phyloP scores from a whole-genome alignment of 2,888 invertebrate genomes.

The Troglohyphantes excavatus region DNA sequence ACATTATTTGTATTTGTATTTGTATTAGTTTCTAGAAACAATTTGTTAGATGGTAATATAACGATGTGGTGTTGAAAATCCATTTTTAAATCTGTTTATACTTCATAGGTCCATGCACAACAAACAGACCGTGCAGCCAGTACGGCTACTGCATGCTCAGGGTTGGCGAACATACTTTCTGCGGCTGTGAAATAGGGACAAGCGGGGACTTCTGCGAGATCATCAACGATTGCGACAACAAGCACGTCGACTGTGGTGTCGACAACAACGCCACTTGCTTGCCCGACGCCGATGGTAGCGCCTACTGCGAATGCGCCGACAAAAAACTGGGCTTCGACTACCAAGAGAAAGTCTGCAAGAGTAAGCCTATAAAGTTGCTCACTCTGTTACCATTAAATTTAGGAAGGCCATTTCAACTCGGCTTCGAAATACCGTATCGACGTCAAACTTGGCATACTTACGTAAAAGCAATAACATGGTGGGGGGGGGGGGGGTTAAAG shows the following conservation, averaged over 20 bases:
- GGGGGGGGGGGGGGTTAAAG: no score
- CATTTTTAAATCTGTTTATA: no score
- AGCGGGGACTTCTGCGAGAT: constrained; percentile 8
- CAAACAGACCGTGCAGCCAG: background rate
- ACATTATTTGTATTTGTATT: no score
- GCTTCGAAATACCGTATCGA: no score
- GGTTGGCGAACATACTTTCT: background rate
- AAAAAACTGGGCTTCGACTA: background rate
- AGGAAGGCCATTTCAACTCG: no score
- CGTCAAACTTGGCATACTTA: no score
- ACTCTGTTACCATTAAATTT: no score
- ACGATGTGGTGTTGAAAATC: no score
- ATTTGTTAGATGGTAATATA: no score
- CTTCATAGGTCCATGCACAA: background rate
- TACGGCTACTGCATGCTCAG: background rate
- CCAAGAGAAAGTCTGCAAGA: background rate
- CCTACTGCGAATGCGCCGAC: background rate
- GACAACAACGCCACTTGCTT: background rate
- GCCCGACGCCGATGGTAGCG: background rate
- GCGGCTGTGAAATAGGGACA: background rate
- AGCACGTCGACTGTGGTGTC: background rate
- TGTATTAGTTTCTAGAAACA: no score
- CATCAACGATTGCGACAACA: background rate
- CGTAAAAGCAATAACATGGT: no score
- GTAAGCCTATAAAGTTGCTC: no score